phyloP scores from a whole-genome alignment of 2,797 vertebrate genomes.

The Mionectes olivaceus region DNA sequence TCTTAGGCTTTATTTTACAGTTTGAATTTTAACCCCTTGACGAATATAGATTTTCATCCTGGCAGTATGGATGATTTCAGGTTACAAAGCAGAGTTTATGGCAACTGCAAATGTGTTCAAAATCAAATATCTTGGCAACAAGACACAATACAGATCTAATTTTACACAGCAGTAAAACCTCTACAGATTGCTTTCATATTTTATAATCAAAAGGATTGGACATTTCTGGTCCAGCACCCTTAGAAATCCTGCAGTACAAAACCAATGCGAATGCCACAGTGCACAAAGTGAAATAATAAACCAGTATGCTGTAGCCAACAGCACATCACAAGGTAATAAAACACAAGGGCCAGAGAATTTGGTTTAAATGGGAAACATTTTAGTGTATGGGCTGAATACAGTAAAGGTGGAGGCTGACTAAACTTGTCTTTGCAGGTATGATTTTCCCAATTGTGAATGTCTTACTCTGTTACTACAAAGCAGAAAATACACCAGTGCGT shows the following conservation, averaged over 20 bases:
- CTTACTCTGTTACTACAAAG: slow-evolving; percentile 37
- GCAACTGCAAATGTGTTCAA: neutral
- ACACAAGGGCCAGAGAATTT: neutral
- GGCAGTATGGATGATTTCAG: neutral
- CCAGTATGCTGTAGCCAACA: neutral
- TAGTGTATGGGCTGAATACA: neutral
- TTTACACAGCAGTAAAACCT: neutral
- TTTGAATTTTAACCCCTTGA: neutral
- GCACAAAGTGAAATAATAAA: slow-evolving; percentile 12
- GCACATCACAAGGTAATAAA: slow-evolving; percentile 21
- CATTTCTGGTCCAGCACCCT: neutral
- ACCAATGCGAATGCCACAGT: neutral
- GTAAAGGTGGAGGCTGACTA: neutral
- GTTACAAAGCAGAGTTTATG: slow-evolving; percentile 2
- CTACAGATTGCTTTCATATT: neutral
- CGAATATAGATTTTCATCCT: neutral
- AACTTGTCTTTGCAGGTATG: slow-evolving; percentile 13
- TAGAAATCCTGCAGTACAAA: neutral
- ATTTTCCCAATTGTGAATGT: slow-evolving; percentile 33
- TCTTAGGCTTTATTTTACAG: slow-evolving; percentile 21
- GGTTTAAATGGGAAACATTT: slow-evolving; percentile 3
- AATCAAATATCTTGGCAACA: neutral
- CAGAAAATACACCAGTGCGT: neutral
- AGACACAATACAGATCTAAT: neutral
- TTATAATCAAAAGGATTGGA: neutral